Base-by-base conservation (phyloP, 2,797 vertebrate genomes). In the Craterocephalus amniculus region DNA sequence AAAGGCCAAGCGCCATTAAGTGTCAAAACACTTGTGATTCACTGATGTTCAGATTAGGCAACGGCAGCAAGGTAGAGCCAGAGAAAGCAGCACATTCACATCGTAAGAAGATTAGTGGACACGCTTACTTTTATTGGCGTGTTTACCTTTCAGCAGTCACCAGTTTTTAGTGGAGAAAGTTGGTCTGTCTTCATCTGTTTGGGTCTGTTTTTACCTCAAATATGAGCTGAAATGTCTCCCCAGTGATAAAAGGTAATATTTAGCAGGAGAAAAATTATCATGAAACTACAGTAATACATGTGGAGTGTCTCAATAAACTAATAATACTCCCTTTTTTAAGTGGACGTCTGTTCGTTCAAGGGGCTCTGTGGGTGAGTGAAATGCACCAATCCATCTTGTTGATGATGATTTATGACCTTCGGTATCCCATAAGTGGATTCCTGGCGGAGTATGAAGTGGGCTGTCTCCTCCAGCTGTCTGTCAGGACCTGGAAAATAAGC, bases 41-140 rank as follows among this genome's bases (percentile, higher is more conserved):
- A 81, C 65, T 83, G 85, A 90, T 90, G 84, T 89, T 80, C 67
- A 67, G 75, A 78, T 48, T 72, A 55, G 57, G 67, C 67, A 40
- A 56, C 76, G 58, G 72, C 67, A 63, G 70, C 83, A 83, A 70
- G 60, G 58, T 7, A 36, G 31, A 31, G 59, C 32, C 22, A 24
- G 72, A 88, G 67, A 91, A 92, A 88, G 81, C 58, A 83, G 68
- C 71, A 84, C 83, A 90, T 91, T 92, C 90, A 91, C 77, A 71
- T 81, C 78, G 70, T 63, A 26, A 52, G 59, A 45, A 81, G 87
- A 90, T 90, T 80, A 85, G 80, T 58, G 67, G 80, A 81, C 78
- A 78, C 67, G 79, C 76, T 77, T 63, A 81, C 83, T 64, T 86
- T 84, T 80, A 78, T 86, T 73, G 77, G 75, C 88, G 73, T 58